Conservation (phyloP, 1,140 invertebrate species). For the Lasaia peninsularis region DNA sequence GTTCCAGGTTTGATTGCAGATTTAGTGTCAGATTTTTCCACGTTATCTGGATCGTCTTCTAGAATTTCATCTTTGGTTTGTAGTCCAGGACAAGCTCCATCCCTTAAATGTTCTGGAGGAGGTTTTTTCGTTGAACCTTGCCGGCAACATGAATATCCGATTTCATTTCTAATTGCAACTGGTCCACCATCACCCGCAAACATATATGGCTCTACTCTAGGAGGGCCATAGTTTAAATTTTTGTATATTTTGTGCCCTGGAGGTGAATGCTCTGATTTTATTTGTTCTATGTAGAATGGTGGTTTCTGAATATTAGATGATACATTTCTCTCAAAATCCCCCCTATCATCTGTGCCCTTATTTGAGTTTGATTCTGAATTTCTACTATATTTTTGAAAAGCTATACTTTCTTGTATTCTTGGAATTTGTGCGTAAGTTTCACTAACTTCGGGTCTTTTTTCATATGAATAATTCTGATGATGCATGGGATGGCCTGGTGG, state of each 20-base stretch:
- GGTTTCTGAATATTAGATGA: conserved; percentile 45
- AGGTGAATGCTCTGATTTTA: conserved; percentile 75
- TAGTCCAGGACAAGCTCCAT: conserved; percentile 84
- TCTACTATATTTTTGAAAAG: conserved; percentile 65
- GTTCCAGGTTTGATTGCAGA: conserved; percentile 46
- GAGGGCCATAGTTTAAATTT: conserved; percentile 60
- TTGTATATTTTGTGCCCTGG: conserved; percentile 76
- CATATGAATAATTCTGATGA: conserved; percentile 49
- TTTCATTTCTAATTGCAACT: conserved; percentile 76
- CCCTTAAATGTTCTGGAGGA: conserved; percentile 83
- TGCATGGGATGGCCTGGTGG: conserved; percentile 45
- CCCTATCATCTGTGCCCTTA: conserved; percentile 38
- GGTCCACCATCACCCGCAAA: conserved; percentile 84
- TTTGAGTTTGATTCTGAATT: conserved; percentile 41
- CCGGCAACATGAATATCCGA: conserved; percentile 84
- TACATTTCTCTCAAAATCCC: conserved; percentile 31
- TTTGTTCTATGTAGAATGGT: conserved; percentile 74
- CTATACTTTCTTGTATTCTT: conserved; percentile 55
- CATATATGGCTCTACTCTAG: conserved; percentile 73
- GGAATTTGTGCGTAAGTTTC: conserved; percentile 47
- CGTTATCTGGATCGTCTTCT: conserved; percentile 72
- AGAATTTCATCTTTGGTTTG: conserved; percentile 84
- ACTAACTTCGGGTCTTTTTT: conserved; percentile 37
- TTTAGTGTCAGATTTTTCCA: conserved; percentile 59
- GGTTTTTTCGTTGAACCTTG: conserved; percentile 83